Evolutionary conservation across 2,797 vertebrate species (phyloP).

Genomic region (Loriculus beryllinus): DNA sequence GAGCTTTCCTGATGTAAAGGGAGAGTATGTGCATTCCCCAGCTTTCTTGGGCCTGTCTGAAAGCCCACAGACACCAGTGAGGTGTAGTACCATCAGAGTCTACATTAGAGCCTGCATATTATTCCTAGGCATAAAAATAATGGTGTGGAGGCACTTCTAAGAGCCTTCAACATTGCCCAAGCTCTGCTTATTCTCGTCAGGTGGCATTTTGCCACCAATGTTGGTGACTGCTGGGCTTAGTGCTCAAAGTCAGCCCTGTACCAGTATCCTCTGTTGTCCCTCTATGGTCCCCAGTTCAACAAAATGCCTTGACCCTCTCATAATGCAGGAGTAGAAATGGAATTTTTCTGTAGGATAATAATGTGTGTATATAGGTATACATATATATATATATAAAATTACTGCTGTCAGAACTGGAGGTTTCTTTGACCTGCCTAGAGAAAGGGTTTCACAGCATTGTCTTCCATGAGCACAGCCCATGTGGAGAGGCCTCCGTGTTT

Average conservation of each 20-base stretch:
- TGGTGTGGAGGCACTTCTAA: neutral
- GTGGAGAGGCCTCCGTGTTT: rapidly evolving
- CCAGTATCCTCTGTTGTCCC: neutral
- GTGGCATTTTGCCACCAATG: neutral
- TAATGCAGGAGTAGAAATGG: neutral
- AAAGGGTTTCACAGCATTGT: neutral
- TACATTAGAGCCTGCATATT: rapidly evolving
- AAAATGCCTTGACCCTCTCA: neutral
- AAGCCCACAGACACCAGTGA: neutral
- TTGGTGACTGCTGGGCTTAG: neutral
- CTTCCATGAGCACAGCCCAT: neutral
- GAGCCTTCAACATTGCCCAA: neutral
- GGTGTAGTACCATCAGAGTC: no score
- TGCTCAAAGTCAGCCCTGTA: neutral
- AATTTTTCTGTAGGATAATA: neutral
- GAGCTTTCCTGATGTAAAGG: neutral
- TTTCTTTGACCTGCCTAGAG: neutral
- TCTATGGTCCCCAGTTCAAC: neutral
- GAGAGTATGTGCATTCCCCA: neutral
- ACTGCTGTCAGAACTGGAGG: neutral
- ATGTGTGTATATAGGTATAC: neutral
- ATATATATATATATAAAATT: neutral
- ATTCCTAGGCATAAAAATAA: neutral
- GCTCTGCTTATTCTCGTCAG: neutral
- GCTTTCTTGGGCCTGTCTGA: neutral